Evolutionary conservation across 2,113 vertebrate species (phyloP), one percentile per base, ranked within the genome.

Genomic region (Phyllopteryx taeniolatus): DNA sequence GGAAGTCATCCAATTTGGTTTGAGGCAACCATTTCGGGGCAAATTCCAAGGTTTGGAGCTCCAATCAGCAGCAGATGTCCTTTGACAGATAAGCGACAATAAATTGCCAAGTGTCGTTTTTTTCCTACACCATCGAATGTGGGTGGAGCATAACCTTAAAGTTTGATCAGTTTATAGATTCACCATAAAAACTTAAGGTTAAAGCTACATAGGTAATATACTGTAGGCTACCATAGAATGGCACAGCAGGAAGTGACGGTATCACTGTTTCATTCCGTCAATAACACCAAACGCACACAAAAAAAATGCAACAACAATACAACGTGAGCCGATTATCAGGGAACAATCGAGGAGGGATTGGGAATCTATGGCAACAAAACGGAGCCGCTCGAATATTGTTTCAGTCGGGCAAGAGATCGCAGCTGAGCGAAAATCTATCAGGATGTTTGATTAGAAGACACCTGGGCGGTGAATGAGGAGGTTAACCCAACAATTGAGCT

Each of bases 371-470:
- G 70, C 54, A 39, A 84, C 78, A 72, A 79, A 86, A 83, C 39
- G 57, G 61, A 83, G 79, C 73, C 71, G 68, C 51, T 33, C 73
- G 79, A 75, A 84, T 77, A 83, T 85, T 80, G 72, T 82, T 83
- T 85, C 76, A 72, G 80, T 61, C 72, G 17, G 67, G 74, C 75
- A 73, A 82, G 71, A 85, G 75, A 69, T 70, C 10, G 3, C 39
- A 73, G 86, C 79, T 88, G 83, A 85, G 82, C 80, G 53, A 77
- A 85, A 89, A 89, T 89, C 86, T 80, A 88, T 88, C 82, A 83
- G 63, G 80, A 75, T 75, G 80, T 88, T 86, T 87, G 71, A 85
- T 86, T 84, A 85, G 68, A 43, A 81, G 61, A 78, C 51, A 79
- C 79, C 53, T 74, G 43, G 64, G 73, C 68, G 13, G 53, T 68